Percentiles rank a stretch among this genome's conserved stretches.
phyloP scores from a whole-genome alignment of 2,797 vertebrate species.

The Gambelia wislizenii region DNA sequence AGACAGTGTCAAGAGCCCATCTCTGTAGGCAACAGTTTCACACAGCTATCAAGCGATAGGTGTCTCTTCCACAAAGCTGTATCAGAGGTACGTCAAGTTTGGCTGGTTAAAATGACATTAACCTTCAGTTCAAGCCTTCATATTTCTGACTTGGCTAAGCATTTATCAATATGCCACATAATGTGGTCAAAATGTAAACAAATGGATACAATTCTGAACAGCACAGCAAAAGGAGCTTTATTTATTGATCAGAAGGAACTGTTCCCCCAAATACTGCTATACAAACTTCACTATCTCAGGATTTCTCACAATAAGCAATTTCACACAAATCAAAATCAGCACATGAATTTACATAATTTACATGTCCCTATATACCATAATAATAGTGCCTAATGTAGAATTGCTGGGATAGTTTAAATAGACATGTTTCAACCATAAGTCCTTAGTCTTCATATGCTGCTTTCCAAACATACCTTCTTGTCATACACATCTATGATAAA shows the following conservation, averaged over 20 bases:
- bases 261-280: slow-evolving; percentile 46
- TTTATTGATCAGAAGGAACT: slow-evolving; percentile 19
- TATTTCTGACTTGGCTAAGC: slow-evolving; percentile 76
- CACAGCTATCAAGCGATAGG: slow-evolving; percentile 85
- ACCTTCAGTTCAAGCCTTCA: slow-evolving; percentile 83
- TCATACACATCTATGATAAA: not conserved
- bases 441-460: slow-evolving; percentile 58
- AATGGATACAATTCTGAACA: slow-evolving; percentile 70
- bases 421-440: slow-evolving; percentile 58
- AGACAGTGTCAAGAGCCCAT: slow-evolving; percentile 91
- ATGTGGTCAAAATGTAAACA: slow-evolving; percentile 75
- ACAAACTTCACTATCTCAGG: slow-evolving; percentile 49
- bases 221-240: slow-evolving; percentile 41
- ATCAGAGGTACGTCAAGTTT: slow-evolving; percentile 83
- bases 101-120: slow-evolving; percentile 85
- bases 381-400: slow-evolving; percentile 31
- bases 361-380: slow-evolving; percentile 53
- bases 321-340: slow-evolving; percentile 70
- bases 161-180: slow-evolving; percentile 73
- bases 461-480: slow-evolving; percentile 18
- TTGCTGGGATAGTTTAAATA: slow-evolving; percentile 56
- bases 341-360: slow-evolving; percentile 55
- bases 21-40: slow-evolving; percentile 87
- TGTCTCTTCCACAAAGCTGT: slow-evolving; percentile 82
- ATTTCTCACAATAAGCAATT: slow-evolving; percentile 58